Evolutionary conservation across 2,797 vertebrate genomes (phyloP).

Genomic region (Peromyscus melanophrys): DNA sequence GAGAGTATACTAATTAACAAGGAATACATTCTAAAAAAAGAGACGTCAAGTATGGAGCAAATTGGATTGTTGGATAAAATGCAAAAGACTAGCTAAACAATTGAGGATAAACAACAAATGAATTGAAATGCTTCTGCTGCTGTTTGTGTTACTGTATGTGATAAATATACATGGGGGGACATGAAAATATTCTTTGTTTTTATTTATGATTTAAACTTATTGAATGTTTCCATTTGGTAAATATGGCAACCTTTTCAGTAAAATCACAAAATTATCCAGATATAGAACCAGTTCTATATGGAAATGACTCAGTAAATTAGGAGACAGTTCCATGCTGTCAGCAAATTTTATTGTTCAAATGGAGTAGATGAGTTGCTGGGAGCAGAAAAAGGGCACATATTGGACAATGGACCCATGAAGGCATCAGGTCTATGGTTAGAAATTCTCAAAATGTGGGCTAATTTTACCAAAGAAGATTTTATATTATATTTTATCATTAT

Average conservation of each 20-base stretch:
- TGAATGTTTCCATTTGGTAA: neutral
- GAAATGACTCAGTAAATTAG: neutral
- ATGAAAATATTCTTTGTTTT: neutral
- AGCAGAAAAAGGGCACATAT: rapidly evolving
- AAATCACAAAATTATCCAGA: neutral
- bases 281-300: neutral
- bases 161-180: neutral
- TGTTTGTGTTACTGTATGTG: neutral
- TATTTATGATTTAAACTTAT: constrained; percentile 35
- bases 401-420: neutral
- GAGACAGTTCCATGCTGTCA: neutral
- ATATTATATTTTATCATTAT: neutral
- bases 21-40: neutral
- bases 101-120: neutral
- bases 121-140: neutral
- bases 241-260: neutral
- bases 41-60: neutral
- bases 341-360: neutral
- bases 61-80: neutral
- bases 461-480: neutral
- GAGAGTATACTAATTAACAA: neutral
- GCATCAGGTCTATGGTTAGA: neutral
- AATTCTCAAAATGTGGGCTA: neutral
- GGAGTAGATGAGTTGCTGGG: neutral
- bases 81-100: neutral